These are phyloP conservation scores for Hemiprocne comata DNA, from an alignment of 2,113 vertebrate genomes.

Conservation along the genomic window DNA sequence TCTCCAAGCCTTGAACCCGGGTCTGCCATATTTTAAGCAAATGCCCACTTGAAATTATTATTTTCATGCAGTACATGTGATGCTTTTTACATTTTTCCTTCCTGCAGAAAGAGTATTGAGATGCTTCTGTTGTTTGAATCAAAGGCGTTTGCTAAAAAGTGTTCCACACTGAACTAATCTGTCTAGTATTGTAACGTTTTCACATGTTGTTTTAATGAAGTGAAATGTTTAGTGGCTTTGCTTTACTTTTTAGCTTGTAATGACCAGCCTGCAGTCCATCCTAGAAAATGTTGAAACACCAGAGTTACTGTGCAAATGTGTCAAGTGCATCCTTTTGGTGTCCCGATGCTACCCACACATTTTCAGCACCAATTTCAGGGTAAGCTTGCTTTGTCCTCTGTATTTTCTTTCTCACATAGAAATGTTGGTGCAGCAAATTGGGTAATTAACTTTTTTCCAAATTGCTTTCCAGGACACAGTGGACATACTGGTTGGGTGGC, in stretches of 20 bases:
- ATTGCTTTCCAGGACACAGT: slow-evolving; percentile 88
- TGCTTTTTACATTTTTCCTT: not conserved
- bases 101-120: not conserved
- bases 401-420: not conserved
- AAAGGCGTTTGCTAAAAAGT: not conserved
- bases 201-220: not conserved
- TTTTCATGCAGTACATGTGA: not conserved
- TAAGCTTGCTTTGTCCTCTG: slow-evolving; percentile 63
- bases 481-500: slow-evolving; percentile 98
- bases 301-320: slow-evolving; percentile 96
- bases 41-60: not conserved
- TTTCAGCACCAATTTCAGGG: slow-evolving; percentile 98
- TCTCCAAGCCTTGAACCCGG: not conserved
- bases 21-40: not conserved
- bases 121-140: not conserved
- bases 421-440: not conserved
- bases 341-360: slow-evolving; percentile 96
- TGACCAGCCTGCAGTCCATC: slow-evolving; percentile 96
- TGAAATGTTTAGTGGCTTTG: not conserved
- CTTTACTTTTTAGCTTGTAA: slow-evolving; percentile 86
- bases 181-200: not conserved
- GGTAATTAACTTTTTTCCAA: not conserved
- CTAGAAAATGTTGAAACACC: slow-evolving; percentile 98
- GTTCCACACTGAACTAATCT: not conserved
- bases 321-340: slow-evolving; percentile 95